Base-by-base conservation (phyloP, 2,113 vertebrate species). In the Morone chrysops region DNA sequence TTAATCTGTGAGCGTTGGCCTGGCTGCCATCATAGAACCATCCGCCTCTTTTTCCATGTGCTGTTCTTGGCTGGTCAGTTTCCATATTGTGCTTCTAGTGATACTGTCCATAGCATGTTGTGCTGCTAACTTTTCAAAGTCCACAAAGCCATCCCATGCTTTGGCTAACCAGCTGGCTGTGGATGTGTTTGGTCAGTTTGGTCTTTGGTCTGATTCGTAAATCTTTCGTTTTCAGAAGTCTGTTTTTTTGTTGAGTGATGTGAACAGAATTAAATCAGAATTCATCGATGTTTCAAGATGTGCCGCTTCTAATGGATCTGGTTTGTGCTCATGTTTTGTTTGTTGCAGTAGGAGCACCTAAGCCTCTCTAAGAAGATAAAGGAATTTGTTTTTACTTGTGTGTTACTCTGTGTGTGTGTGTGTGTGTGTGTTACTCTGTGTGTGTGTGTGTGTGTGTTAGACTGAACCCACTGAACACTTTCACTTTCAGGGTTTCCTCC, bases 71-170 rank as follows among this genome's bases (percentile, higher is more conserved):
- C 78, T 86, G 69, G 51, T 86, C 78, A 10, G 81, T 87, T 48
- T 87, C 59, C 77, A 83, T 82, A 20, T 31, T 25, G 47, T 81
- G 83, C 81, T 90, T 89, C 68, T 56, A 45, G 63, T 75, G 68
- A 78, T 22, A 5, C 16, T 57, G 51, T 86, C 45, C 71, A 70
- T 51, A 70, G 89, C 86, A 92, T 92, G 92, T 86, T 74, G 70
- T 54, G 84, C 79, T 59, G 71, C 80, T 65, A 76, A 80, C 68
- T 71, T 22, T 36, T 66, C 18, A 17, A 65, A 67, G 40, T 86
- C 48, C 77, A 70, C 82, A 72, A 71, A 56, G 76, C 69, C 90
- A 80, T 83, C 72, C 76, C 88, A 90, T 82, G 87, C 89, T 91
- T 84, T 45, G 85, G 80, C 80, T 74, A 16, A 67, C 51, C 17